These are phyloP conservation scores for Malurus leucopterus DNA, from an alignment of 2,797 vertebrate genomes.

Conservation along the genomic window DNA sequence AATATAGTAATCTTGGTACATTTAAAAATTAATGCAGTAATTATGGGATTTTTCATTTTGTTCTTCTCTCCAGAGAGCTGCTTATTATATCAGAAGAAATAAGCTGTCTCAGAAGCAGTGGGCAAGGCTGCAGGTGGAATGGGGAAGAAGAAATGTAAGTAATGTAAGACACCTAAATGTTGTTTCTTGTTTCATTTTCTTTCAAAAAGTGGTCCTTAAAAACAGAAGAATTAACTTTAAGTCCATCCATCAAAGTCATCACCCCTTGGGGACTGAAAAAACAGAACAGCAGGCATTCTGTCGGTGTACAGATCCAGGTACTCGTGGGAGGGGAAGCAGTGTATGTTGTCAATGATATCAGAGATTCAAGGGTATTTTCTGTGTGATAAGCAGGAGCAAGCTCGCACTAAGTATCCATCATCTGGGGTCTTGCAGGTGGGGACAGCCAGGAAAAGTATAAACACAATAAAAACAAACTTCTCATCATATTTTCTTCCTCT, in stretches of 20 bases:
- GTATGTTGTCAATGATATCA: not conserved
- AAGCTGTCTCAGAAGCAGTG: not conserved
- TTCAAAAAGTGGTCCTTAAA: not conserved
- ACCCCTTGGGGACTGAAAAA: not conserved
- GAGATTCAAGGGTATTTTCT: not conserved
- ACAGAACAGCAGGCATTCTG: not conserved
- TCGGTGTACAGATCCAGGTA: not conserved
- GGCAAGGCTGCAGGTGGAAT: not conserved
- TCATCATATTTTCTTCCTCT: not conserved
- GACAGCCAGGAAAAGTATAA: not conserved
- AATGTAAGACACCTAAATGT: not conserved
- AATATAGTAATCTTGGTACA: not conserved
- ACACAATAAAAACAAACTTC: not conserved
- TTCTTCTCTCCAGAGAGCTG: not conserved
- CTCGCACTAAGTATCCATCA: not conserved
- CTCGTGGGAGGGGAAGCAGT: not conserved
- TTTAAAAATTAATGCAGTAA: conserved; percentile 33
- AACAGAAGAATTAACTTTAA: not conserved
- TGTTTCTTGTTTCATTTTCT: not conserved
- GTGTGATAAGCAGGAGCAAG: not conserved
- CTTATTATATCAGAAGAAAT: not conserved
- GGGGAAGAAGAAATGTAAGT: not conserved
- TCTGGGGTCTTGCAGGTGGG: not conserved
- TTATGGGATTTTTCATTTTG: conserved; percentile 16
- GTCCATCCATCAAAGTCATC: not conserved